Conservation (phyloP, 1,140 invertebrate genomes). For the Trissolcus basalis region DNA sequence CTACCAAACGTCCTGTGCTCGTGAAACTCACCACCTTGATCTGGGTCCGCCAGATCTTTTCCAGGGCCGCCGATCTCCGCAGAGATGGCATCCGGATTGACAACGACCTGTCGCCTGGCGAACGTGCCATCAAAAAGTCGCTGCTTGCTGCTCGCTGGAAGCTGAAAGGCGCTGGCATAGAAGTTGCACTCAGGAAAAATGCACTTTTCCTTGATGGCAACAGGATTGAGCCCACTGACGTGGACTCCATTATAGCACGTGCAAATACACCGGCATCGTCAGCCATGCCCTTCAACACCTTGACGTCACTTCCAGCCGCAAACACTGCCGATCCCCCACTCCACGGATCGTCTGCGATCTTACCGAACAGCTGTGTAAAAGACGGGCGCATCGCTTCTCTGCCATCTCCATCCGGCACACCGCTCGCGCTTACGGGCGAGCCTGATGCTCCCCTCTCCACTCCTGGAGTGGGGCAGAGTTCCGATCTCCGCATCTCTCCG, state of each 20-base stretch:
- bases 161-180: not conserved
- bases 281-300: too few relatives aligned
- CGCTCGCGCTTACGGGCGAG: not conserved
- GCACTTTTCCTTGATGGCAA: not conserved
- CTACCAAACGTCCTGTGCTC: not conserved
- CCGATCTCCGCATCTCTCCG: too few relatives aligned
- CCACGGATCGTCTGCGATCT: not conserved
- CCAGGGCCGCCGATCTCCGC: not conserved
- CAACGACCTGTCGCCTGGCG: conserved; percentile 1
- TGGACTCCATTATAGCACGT: not conserved
- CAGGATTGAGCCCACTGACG: not conserved
- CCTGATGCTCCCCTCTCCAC: not conserved
- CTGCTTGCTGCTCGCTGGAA: not conserved
- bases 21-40: not conserved
- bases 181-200: not conserved
- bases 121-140: not conserved
- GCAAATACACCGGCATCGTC: not conserved
- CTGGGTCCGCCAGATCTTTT: not conserved
- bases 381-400: not conserved
- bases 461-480: not conserved
- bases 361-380: not conserved
- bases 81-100: not conserved
- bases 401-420: not conserved
- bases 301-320: not conserved
- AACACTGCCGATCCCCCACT: not conserved